Evolutionary conservation across 1,140 invertebrate genomes (phyloP), one percentile per base, ranked within the genome.

Genomic region (Eufriesea mexicana): DNA sequence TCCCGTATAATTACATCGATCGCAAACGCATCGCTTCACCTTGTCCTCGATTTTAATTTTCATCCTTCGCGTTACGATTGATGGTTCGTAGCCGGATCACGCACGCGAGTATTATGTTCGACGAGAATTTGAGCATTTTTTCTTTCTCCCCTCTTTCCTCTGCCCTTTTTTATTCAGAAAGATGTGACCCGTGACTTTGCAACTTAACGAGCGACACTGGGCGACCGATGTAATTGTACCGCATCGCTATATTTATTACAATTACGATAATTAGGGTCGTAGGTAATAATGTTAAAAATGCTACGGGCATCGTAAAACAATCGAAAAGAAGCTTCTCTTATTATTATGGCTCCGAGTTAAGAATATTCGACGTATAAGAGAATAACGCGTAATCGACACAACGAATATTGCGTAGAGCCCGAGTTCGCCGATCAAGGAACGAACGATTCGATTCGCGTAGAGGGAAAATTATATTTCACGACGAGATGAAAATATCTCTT

Each of bases 361-460:
- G 16, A 18, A n/a, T 59, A 59, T 59, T 59, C 57, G 57, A 55
- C 35, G 18, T 81, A 35, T 66, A 25, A n/a, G n/a, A 55, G 49
- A 72, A 67, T 66, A 57, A 75, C 73, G 42, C 72, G 72, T 67
- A 81, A 84, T 88, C 78, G 72, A 86, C 82, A 88, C 86, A 88
- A 88, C 86, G 86, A 88, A 88, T 88, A 35, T 79, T 73, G 71
- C 86, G 62, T 85, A 77, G 64, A 78, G 67, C 35, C 54, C n/a
- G 67, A 54, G 54, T 66, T 61, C 16, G 51, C 59, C 59, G 59
- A 85, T 59, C 55, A 16, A 54, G 7, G 42, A 25, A 51, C n/a
- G 54, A 45, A 23, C 49, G 47, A 79, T 70, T 68, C 62, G 28
- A 25, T 67, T 45, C 47, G 18, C 45, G 7, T n/a, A 45, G 18